Conservation (phyloP, 1,140 invertebrate genomes). For the Drosophila nannoptera region DNA sequence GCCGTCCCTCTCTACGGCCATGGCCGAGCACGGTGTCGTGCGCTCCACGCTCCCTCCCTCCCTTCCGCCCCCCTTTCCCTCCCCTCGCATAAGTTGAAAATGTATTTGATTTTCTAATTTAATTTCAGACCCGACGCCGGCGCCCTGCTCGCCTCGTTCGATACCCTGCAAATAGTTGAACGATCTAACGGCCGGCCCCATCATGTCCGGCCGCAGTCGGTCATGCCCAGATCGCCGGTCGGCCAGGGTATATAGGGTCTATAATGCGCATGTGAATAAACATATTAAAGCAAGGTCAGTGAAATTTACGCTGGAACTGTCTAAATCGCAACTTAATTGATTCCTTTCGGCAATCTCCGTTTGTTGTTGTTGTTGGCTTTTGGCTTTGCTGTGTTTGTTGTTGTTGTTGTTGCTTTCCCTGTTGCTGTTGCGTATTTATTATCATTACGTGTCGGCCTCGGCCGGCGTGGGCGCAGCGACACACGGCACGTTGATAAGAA, state of each 20-base stretch:
- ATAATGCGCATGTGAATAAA: slow-evolving; percentile 9
- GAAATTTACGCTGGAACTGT: slow-evolving; percentile 13
- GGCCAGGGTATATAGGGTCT: background rate
- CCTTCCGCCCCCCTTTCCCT: background rate
- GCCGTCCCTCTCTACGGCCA: too few relatives aligned
- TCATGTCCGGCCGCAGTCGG: background rate
- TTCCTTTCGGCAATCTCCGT: slow-evolving; percentile 26
- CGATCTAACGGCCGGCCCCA: background rate
- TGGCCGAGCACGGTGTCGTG: background rate
- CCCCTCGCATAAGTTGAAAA: slow-evolving; percentile 55
- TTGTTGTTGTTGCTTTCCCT: slow-evolving; percentile 13
- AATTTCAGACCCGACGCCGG: slow-evolving; percentile 39
- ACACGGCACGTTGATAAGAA: slow-evolving; percentile 38
- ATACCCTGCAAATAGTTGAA: background rate
- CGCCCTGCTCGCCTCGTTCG: background rate
- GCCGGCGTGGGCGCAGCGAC: background rate
- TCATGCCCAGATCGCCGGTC: background rate
- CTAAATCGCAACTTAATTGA: slow-evolving; percentile 48
- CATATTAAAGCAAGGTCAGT: slow-evolving; percentile 59
- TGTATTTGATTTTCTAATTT: slow-evolving; percentile 72
- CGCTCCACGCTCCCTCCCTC: background rate
- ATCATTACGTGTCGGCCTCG: too few relatives aligned
- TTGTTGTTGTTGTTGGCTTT: slow-evolving; percentile 8
- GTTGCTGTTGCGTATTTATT: background rate
- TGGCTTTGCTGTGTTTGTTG: slow-evolving; percentile 26